Base-by-base conservation (phyloP, 2,888 invertebrate genomes). In the Ornithoptera alexandrae region DNA sequence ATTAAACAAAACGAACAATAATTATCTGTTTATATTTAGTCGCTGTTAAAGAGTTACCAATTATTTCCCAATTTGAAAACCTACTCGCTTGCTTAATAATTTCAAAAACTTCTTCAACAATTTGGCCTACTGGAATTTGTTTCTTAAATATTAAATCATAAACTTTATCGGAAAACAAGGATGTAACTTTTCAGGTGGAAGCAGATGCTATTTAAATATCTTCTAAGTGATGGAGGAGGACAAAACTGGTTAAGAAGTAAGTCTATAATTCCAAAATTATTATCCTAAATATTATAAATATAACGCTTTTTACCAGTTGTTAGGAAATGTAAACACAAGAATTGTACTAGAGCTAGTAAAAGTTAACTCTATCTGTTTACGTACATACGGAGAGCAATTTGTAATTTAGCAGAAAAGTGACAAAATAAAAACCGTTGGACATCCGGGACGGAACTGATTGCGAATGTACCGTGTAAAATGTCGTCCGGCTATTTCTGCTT, bases 341-440 rank as follows among this genome's bases (percentile, higher is more conserved):
- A 56, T 56, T 20, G n/a, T 56, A n/a, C 10, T 56, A n/a, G 20
- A 56, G 56, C 20, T 46, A 46, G 10, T 56, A 65, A 56, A 65
- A 65, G 58, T 58, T 42, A 58, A 65, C 58, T 65, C 57, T 57
- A 66, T 60, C 66, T 61, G 24, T 61, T 36, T 67, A 60, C 66
- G 61, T 61, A 36, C 20, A 67, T 61, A 36, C 66, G 7, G 22
- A 60, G 8, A 61, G 66, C 60, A 67, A 67, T 67, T 67, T 67
- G 66, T 67, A 67, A 67, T 67, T 67, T 53, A 61, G 60, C 53
- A 39, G 61, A 67, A 67, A 36, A 67, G 66, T 36, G 66, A 61
- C 66, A 67, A 60, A 67, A 67, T 61, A 67, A 67, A 67, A 67
- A 22, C 39, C 53, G 36, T 61, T 15, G 66, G 8, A 50, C 61